phyloP scores from a whole-genome alignment of 2,888 invertebrate species.

The Pyrochroa serraticornis region DNA sequence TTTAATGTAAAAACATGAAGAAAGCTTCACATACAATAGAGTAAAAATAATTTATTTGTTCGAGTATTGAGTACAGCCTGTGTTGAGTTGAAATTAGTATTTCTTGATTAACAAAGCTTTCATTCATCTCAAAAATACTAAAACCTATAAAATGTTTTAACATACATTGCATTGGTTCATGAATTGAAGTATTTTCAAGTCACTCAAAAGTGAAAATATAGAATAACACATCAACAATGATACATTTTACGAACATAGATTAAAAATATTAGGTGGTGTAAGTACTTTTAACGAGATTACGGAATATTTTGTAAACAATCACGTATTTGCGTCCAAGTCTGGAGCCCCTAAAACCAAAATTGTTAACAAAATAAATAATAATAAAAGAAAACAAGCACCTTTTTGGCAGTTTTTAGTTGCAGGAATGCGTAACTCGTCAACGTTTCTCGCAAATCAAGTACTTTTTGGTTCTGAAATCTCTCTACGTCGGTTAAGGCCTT shows the following conservation, averaged over 20 bases:
- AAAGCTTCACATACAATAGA: neutral
- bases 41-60: conserved; percentile 24
- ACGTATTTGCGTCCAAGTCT: conserved; percentile 78
- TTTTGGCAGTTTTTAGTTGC: conserved; percentile 76
- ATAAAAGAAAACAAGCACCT: conserved; percentile 59
- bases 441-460: conserved; percentile 73
- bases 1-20: no score
- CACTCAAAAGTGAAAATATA: no score
- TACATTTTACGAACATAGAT: conserved; percentile 2
- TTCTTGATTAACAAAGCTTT: no score
- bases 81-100: no score
- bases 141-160: no score
- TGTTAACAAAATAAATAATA: neutral
- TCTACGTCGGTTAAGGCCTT: conserved; percentile 73
- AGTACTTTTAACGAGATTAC: conserved; percentile 50
- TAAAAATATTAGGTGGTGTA: neutral
- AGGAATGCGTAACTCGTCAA: conserved; percentile 71
- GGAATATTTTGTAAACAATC: conserved; percentile 77
- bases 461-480: conserved; percentile 75
- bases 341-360: conserved; percentile 66
- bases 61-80: conserved; percentile 10
- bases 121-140: no score
- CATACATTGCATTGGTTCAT: no score
- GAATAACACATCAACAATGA: neutral
- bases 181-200: no score